Evolutionary conservation across 2,113 vertebrate species (phyloP).

Genomic region (Malurus melanocephalus): DNA sequence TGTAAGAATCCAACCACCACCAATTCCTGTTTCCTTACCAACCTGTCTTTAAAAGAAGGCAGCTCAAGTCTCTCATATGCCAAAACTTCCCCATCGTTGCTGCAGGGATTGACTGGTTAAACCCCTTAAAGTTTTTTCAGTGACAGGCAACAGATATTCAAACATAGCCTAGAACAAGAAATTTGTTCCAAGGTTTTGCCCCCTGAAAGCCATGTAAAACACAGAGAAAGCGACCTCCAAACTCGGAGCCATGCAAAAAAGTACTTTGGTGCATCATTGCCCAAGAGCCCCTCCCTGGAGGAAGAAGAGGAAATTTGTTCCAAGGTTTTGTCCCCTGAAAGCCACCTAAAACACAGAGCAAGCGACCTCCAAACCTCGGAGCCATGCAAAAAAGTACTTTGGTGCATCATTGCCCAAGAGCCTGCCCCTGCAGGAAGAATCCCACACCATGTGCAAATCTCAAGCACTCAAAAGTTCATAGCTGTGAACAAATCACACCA

Average conservation of each 20-base stretch:
- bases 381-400: background rate
- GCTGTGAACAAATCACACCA: background rate
- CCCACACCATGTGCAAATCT: background rate
- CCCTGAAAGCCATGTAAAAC: background rate
- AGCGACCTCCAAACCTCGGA: background rate
- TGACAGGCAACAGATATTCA: background rate
- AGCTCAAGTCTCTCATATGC: background rate
- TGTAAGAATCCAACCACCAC: background rate
- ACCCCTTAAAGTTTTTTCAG: background rate
- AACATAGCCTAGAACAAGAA: background rate
- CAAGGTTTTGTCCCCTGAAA: background rate
- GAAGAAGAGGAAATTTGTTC: background rate
- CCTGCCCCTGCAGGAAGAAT: background rate
- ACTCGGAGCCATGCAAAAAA: background rate
- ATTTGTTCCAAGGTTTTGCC: background rate
- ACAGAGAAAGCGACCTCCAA: background rate
- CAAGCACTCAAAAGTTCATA: background rate
- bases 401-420: background rate
- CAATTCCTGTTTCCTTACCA: background rate
- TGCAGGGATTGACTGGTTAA: background rate
- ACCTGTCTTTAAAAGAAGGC: background rate
- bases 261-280: background rate
- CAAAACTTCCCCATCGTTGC: background rate
- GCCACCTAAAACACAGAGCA: background rate
- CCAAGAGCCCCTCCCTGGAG: background rate